Evolutionary conservation across 2,113 vertebrate species (phyloP).

Genomic region (Toxotes jaculatrix): DNA sequence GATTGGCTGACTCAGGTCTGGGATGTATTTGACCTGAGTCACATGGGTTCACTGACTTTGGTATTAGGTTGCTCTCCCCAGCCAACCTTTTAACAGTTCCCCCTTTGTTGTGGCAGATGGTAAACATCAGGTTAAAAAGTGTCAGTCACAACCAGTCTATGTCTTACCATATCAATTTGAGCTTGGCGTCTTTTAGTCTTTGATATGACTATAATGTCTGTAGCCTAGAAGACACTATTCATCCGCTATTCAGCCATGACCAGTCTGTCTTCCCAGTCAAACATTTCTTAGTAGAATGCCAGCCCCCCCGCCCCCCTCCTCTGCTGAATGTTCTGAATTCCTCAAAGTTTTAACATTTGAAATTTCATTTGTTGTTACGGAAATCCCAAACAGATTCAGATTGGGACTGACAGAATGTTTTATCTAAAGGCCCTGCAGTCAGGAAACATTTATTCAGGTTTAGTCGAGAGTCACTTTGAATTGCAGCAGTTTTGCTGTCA

Average conservation of each 20-base stretch:
- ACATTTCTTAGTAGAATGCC: slow-evolving; percentile 36
- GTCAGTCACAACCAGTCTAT: slow-evolving; percentile 16
- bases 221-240: slow-evolving; percentile 36
- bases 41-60: slow-evolving; percentile 33
- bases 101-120: slow-evolving; percentile 54
- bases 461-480: slow-evolving; percentile 24
- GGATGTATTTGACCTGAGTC: slow-evolving; percentile 62
- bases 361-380: slow-evolving; percentile 17
- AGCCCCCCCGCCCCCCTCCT: background rate
- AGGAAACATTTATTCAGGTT: slow-evolving; percentile 46
- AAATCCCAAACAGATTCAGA: slow-evolving; percentile 33
- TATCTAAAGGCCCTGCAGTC: slow-evolving; percentile 4
- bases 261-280: slow-evolving; percentile 31
- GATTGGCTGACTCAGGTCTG: slow-evolving; percentile 48
- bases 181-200: slow-evolving; percentile 27
- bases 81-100: slow-evolving; percentile 29
- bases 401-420: slow-evolving; percentile 29
- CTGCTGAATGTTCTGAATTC: slow-evolving; percentile 28
- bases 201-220: slow-evolving; percentile 37
- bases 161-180: slow-evolving; percentile 36
- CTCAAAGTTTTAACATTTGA: slow-evolving; percentile 21
- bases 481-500: slow-evolving; percentile 33
- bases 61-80: slow-evolving; percentile 51
- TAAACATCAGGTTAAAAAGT: slow-evolving; percentile 54
- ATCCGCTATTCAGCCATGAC: slow-evolving; percentile 27